Evolutionary conservation across 2,113 vertebrate genomes (phyloP).

Genomic region (Aplodontia rufa): DNA sequence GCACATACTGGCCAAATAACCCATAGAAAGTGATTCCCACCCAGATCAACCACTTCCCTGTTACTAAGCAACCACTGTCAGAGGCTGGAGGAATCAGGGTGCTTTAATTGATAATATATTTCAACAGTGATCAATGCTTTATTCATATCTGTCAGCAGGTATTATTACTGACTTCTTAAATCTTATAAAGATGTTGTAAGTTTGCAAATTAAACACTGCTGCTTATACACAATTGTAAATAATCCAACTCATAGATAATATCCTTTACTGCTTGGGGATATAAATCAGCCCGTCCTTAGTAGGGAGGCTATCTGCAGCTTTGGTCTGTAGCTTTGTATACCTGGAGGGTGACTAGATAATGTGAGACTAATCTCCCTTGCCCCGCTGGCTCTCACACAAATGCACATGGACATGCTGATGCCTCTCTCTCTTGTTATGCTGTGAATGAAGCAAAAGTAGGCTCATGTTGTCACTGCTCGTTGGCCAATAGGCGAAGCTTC

Average conservation of each 20-base stretch:
- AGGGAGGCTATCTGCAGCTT: not conserved
- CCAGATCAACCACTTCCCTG: not conserved
- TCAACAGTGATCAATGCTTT: not conserved
- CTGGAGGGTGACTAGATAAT: not conserved
- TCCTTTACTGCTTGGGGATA: not conserved
- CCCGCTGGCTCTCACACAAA: not conserved
- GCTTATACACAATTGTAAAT: not conserved
- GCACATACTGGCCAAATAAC: slow-evolving; percentile 28
- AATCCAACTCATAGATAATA: not conserved
- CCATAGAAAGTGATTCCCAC: not conserved
- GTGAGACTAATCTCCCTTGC: not conserved
- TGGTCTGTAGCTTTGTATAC: not conserved
- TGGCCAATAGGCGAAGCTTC: not conserved
- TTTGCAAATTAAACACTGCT: not conserved
- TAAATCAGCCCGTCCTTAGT: not conserved
- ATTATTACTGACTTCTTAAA: not conserved
- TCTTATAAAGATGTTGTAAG: not conserved
- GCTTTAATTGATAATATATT: not conserved
- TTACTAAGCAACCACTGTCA: not conserved
- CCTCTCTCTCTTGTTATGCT: not conserved
- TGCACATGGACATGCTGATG: not conserved
- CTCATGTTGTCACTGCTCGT: not conserved
- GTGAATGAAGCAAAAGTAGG: not conserved
- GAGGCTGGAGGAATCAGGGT: not conserved
- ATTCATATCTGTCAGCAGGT: not conserved